These are phyloP conservation scores for Oreocharis arfaki DNA, from an alignment of 2,113 vertebrate genomes.

Conservation along the genomic window DNA sequence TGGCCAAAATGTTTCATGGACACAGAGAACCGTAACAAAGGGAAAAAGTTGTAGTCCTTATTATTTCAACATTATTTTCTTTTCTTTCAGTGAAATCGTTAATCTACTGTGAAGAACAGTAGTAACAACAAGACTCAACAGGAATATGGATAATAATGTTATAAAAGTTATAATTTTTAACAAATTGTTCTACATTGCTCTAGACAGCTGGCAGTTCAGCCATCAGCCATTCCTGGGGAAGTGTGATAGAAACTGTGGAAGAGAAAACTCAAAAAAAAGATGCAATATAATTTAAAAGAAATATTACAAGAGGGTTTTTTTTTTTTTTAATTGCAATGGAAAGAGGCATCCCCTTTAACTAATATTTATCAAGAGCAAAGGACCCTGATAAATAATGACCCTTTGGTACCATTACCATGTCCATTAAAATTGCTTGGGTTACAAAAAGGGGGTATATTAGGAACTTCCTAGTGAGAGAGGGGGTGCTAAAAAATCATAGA, in stretches of 20 bases:
- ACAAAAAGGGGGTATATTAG: not conserved
- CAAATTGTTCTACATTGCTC: not conserved
- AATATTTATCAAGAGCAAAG: not conserved
- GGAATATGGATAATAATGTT: not conserved
- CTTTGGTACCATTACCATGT: not conserved
- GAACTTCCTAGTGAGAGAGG: not conserved
- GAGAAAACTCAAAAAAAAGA: not conserved
- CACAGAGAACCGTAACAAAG: conserved; percentile 7
- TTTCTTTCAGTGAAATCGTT: not conserved
- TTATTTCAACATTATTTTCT: not conserved
- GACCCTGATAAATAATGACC: not conserved
- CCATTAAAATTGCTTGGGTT: not conserved
- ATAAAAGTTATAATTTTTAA: not conserved
- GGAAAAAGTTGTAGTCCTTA: not conserved
- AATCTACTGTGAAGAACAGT: not conserved
- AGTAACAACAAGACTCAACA: not conserved
- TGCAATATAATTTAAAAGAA: not conserved
- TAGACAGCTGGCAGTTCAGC: not conserved
- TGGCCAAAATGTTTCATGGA: conserved; percentile 34
- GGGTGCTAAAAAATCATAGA: not conserved
- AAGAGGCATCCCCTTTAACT: not conserved
- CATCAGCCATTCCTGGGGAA: not conserved
- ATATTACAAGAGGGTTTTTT: not conserved
- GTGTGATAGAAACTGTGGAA: not conserved
- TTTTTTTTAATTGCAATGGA: not conserved